phyloP scores from a whole-genome alignment of 1,140 invertebrate genomes.

The Bombus superbus region DNA sequence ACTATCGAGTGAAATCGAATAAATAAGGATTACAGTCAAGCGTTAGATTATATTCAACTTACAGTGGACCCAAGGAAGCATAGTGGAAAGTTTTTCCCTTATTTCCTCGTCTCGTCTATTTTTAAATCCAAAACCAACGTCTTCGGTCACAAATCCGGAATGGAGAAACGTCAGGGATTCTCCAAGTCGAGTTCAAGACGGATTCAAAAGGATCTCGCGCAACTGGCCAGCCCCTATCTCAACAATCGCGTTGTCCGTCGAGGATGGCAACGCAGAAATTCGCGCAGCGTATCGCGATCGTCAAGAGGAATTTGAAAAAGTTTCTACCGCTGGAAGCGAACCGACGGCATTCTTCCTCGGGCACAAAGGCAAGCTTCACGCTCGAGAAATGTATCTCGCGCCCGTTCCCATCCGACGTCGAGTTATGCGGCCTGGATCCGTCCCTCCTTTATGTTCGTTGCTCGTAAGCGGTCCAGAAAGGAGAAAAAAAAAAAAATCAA shows the following conservation, averaged over 20 bases:
- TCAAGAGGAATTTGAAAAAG: slow-evolving; percentile 33
- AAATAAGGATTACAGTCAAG: no score
- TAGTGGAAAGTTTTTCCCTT: not conserved
- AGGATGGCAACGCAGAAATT: not conserved
- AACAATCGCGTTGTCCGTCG: slow-evolving; percentile 13
- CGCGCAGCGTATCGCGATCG: slow-evolving; percentile 27
- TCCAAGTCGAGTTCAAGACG: not conserved
- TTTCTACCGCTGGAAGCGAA: slow-evolving; percentile 13
- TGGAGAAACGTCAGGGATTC: slow-evolving; percentile 2
- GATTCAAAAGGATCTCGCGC: slow-evolving; percentile 29
- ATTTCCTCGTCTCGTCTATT: not conserved
- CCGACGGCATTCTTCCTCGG: slow-evolving; percentile 23
- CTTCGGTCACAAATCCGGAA: no score
- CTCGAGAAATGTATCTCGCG: slow-evolving; percentile 37
- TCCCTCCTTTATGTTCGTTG: not conserved
- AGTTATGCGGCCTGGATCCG: slow-evolving; percentile 22
- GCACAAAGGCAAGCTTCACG: slow-evolving; percentile 39
- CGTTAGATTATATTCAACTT: no score
- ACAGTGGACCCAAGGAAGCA: no score
- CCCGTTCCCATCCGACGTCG: slow-evolving; percentile 21
- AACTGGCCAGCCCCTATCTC: not conserved
- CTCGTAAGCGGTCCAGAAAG: not conserved
- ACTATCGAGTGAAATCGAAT: no score
- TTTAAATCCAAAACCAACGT: not conserved
- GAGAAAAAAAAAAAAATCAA: not conserved